Evolutionary conservation across 1,140 invertebrate species (phyloP), one percentile per base, ranked within the genome.

Genomic region (Sitophilus oryzae): DNA sequence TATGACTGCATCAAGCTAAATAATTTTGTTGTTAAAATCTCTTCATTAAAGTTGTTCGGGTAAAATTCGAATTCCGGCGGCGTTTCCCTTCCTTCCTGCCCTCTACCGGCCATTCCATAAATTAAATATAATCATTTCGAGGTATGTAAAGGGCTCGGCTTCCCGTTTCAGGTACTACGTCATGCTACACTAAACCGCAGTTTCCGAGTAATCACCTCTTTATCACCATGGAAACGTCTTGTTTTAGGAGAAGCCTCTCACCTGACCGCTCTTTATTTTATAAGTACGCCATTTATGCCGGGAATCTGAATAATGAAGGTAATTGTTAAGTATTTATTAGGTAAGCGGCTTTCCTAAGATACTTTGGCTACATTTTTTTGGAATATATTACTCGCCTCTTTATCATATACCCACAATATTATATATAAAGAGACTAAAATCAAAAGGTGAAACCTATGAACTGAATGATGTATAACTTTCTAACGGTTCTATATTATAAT

Each of bases 71-170:
- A 30, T 30, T 30, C 25, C 25, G 25, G 25, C 25, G 11, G 5
- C 25, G 25, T 11, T 11, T 11, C 25, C 25, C 25, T 5, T 30
- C 25, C 25, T 11, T n/a, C 25, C 25, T 11, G 11, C 25, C 25
- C 5, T 11, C 25, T 11, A 5, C 11, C 11, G 25, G 25, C 25
- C 25, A 11, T 11, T 30, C 14, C 19, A 40, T 40, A 40, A 40
- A 40, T 40, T 40, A 40, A 40, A 40, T 20, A 40, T 40, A 40
- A 40, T 40, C 14, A 40, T 40, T 40, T 15, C 38, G 38, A 40
- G 38, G 38, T 40, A 20, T 40, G 38, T 40, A 20, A 40, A 40
- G 38, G 8, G 38, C 14, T 8, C 5, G 25, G 25, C n/a, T 15
- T 40, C 38, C 14, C 19, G 38, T 40, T 40, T 6, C 38, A 15